Evolutionary conservation across 1,140 invertebrate genomes (phyloP), one percentile per base, ranked within the genome.

Genomic region (Drosophila erecta): DNA sequence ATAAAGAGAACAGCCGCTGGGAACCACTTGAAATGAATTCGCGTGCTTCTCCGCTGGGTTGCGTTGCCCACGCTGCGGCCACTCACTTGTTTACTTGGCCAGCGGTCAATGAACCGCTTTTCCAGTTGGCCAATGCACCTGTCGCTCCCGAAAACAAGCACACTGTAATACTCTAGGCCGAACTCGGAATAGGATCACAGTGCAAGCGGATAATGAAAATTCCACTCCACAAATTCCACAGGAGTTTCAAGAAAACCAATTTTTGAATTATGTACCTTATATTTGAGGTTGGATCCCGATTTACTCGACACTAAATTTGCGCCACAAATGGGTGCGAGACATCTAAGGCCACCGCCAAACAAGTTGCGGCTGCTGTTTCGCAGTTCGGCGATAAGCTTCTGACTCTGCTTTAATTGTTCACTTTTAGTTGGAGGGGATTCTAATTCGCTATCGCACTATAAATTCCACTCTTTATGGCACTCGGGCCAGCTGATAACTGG

Each of bases 11-110:
- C 76, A 30, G 59, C 51, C 55, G 46, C 73, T 46, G 22, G 30
- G 54, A 40, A 14, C 65, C 75, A 76, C 76, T 84, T 65, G 54
- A 64, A 79, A 76, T 60, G 65, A 76, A 84, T 79, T 81, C 57
- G 79, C 79, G 80, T 85, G 80, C 53, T 57, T 51, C 44, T 33
- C 35, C 14, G 70, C 50, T 62, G 70, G 44, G 56, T 72, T 33
- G 11, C 5, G 66, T 61, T 74, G 44, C 56, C 61, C 70, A 49
- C 43, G 74, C 64, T 70, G 50, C 55, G 51, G 64, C 61, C 40
- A 44, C 60, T 69, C 53, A 74, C 60, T 67, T 72, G 57, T 61
- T 79, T 56, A 75, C 72, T 66, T 81, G 79, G 70, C 61, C 57
- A 59, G 17, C 41, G 79, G 79, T 79, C 79, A 83, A 56, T 70